A percentile compares a stretch with the other conserved stretches of the same genome.
These are phyloP conservation scores for Idaea biselata DNA, from an alignment of 2,888 invertebrate species.

Conservation along the genomic window DNA sequence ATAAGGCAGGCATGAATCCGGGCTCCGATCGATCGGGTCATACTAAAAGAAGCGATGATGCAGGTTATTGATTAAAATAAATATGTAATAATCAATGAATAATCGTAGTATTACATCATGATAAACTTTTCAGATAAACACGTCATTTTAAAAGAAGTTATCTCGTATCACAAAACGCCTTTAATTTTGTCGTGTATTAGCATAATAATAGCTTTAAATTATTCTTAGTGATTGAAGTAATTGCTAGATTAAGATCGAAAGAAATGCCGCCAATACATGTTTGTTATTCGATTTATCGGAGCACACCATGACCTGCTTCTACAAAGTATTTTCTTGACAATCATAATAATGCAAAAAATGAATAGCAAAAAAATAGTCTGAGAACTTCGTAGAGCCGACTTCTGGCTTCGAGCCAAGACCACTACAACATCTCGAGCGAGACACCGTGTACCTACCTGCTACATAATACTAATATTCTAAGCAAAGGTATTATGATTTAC, in stretches of 20 bases:
- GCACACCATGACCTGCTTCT: not conserved
- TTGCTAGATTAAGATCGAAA: not conserved
- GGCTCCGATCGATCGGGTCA: not conserved
- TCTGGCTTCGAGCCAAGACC: constrained; percentile 28
- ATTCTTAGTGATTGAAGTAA: not conserved
- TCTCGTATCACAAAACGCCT: not conserved
- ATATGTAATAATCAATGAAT: not conserved
- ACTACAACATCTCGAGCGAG: constrained; percentile 14
- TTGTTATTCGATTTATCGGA: not conserved
- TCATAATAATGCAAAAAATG: constrained; percentile 11
- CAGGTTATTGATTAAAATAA: not conserved
- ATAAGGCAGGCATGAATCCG: not conserved
- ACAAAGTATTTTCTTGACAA: constrained; percentile 7
- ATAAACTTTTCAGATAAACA: not conserved
- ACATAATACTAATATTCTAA: not conserved
- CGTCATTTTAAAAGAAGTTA: not conserved
- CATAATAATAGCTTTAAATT: not conserved
- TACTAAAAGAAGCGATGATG: not conserved
- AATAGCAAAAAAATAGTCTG: constrained; percentile 21
- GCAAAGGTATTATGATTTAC: not conserved
- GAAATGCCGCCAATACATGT: not conserved
- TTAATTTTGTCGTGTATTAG: too few species aligned
- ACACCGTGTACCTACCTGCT: constrained; percentile 13
- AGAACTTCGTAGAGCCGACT: constrained; percentile 22
- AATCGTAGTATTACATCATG: not conserved